Evolutionary conservation across 2,797 vertebrate species (phyloP), one percentile per base, ranked within the genome.

Genomic region (Ctenopoma multispine): DNA sequence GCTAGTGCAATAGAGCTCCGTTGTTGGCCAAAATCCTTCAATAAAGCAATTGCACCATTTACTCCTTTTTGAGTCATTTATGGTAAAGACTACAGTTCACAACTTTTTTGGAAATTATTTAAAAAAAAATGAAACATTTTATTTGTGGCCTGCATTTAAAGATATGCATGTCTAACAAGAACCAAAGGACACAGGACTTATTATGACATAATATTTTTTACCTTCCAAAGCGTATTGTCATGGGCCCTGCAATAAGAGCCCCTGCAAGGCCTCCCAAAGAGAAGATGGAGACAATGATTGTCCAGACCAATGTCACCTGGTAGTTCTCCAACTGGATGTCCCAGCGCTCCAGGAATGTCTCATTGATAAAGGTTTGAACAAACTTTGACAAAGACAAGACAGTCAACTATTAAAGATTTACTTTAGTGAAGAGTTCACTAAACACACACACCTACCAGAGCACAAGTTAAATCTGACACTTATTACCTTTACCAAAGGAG

Each of bases 161-260:
- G 27, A 29, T 17, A 18, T 38, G 20, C 29, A 54, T 27, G 1
- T 20, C 44, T 17, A 38, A 10, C 20, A 31, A 9, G 13, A 53
- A 34, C 18, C 10, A 20, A 12, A 38, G 20, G 4, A 5, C 3
- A 43, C 29, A 4, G 5, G 15, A 15, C 44, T 15, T 13, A 41
- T 15, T 41, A 14, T 14, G 3, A 31, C 29, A 10, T 53, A 7
- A 47, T 11, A 20, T 34, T 60, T 93, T 46, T 46, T 94, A 98
- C 97, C 96, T 96, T 72, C 97, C 96, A n/a, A 94, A 91, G 56
- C 20, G 86, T 73, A 97, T 90, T 47, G 96, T 96, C 94, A 96
- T 94, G 15, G 96, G 96, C 5, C 96, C 97, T 2, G 96, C 95
- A 3, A 95, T 85, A 15, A 98, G 83, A 1, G 96, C 95, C 21